Conservation (phyloP, 2,113 vertebrate genomes). For the Lonchura striata region DNA sequence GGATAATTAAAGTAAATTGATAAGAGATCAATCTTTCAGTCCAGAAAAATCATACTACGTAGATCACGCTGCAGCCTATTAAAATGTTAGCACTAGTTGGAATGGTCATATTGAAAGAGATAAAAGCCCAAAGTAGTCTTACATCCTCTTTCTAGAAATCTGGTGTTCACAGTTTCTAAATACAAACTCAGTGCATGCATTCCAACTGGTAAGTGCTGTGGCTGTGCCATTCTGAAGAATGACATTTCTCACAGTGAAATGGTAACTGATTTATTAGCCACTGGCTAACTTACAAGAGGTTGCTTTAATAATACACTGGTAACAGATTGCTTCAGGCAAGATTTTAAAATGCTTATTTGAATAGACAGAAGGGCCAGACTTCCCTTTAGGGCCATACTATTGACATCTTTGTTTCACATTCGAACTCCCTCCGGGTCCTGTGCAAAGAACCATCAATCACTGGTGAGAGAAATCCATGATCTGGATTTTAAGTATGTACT, state of each 20-base stretch:
- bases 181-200: background rate
- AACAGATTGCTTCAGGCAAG: slow-evolving; percentile 26
- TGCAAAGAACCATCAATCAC: background rate
- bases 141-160: background rate
- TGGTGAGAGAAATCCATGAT: background rate
- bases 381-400: slow-evolving; percentile 1
- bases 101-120: background rate
- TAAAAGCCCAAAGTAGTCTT: background rate
- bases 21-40: background rate
- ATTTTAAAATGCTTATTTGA: slow-evolving; percentile 32
- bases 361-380: slow-evolving; percentile 14
- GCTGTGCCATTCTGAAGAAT: background rate
- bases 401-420: slow-evolving; percentile 45
- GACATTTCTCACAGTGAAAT: background rate
- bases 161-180: background rate
- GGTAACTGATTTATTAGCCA: background rate
- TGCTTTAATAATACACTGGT: slow-evolving; percentile 26
- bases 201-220: background rate
- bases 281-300: slow-evolving; percentile 19
- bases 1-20: background rate
- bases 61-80: background rate
- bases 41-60: background rate
- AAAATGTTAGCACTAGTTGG: background rate
- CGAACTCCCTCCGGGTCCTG: background rate
- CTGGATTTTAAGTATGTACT: background rate